Base-by-base conservation (phyloP, 2,797 vertebrate species). In the Helarctos malayanus region DNA sequence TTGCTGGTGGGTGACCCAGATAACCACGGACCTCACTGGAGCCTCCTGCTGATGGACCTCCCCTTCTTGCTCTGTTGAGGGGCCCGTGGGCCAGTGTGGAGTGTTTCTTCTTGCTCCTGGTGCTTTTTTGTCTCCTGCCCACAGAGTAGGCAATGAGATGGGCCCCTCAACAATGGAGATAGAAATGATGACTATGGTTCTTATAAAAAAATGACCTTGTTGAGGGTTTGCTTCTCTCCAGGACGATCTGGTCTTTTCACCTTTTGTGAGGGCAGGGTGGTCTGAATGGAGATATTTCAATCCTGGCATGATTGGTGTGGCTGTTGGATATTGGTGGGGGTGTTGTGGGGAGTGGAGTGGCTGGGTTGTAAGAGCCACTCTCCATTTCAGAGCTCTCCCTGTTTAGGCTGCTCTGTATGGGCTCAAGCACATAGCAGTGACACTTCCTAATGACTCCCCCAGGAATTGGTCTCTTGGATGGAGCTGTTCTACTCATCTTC, bases 251-350 rank as follows among this genome's bases (percentile, higher is more conserved):
- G 59, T 88, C 27, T 59, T 94, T 56, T 73, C 9, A 84, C 41
- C 1, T 52, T 38, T 91, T 59, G 29, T 41, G 29, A 71, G n/a
- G 82, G 13, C 7, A 73, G 45, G 13, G 14, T 96, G 27, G 27
- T 71, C 47, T 89, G 92, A 97, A 95, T 95, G 86, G 95, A 97
- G 95, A 79, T 95, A 81, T 95, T 97, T 97, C 89, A 92, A 68
- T 87, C 87, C 76, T 95, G 47, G 63, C 59, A 41, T 56, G 27
- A 81, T 16, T 52, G 16, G 38, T 82, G 10, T 68, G 38, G 27
- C 16, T 94, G 13, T 57, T 92, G 69, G 38, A 89, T 73, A 32
- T 78, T 71, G 91, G 56, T 84, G 10, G 32, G 23, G 47, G 35
- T 91, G 32, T 94, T 93, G 21, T 52, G 7, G 71, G 59, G 65